These are phyloP conservation scores for Myrmecobius fasciatus DNA, from an alignment of 2,113 vertebrate genomes.

Conservation along the genomic window DNA sequence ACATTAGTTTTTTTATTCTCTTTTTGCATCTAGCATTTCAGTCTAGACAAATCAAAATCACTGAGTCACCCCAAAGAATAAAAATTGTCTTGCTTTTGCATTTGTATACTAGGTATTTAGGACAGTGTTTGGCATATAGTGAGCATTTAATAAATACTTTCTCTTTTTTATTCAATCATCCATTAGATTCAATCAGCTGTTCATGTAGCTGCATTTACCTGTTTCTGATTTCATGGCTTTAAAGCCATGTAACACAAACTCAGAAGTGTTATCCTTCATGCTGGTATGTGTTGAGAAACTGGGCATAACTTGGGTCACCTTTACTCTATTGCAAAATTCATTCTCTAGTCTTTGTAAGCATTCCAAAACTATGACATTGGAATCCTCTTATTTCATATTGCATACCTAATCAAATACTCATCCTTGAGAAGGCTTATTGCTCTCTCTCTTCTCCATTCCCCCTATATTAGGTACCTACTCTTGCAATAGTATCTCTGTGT, in stretches of 20 bases:
- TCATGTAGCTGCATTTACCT: not conserved
- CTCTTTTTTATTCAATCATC: not conserved
- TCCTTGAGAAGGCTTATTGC: not conserved
- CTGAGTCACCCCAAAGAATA: not conserved
- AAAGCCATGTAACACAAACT: not conserved
- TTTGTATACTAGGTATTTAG: not conserved
- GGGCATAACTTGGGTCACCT: not conserved
- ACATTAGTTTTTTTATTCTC: not conserved
- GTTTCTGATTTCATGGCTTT: not conserved
- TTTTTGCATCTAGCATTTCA: not conserved
- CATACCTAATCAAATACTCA: not conserved
- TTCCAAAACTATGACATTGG: not conserved
- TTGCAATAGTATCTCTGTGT: not conserved
- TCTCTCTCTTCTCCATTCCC: too few species aligned
- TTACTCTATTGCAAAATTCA: not conserved
- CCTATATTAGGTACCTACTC: not conserved
- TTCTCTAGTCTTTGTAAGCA: not conserved
- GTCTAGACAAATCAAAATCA: not conserved
- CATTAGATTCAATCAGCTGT: not conserved
- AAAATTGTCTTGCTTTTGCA: not conserved
- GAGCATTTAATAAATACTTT: not conserved
- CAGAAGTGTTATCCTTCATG: not conserved
- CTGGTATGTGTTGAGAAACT: not conserved
- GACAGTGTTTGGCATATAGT: not conserved
- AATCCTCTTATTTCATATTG: not conserved